Conservation (phyloP, 2,888 invertebrate genomes). For the Eueremaeus valkanovi region DNA sequence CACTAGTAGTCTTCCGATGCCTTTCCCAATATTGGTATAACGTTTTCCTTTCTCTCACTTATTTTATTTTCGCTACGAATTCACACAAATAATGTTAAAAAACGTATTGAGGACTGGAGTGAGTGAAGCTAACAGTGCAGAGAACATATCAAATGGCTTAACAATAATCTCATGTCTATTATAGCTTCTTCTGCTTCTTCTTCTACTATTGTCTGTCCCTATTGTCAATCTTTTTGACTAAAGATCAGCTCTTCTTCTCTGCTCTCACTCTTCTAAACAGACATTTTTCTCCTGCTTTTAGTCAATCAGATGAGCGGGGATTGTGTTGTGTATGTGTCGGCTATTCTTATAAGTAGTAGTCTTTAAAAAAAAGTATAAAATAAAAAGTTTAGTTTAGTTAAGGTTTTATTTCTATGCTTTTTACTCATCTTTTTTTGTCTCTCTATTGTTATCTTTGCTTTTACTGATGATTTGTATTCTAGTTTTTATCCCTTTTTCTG, state of each 20-base stretch:
- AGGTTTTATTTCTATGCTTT: too few relatives aligned
- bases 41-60: not conserved
- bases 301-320: not conserved
- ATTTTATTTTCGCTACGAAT: not conserved
- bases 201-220: not conserved
- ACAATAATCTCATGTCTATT: constrained; percentile 19
- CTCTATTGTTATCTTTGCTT: not conserved
- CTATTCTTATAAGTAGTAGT: not conserved
- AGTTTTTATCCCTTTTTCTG: too few relatives aligned
- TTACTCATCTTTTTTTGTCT: not conserved
- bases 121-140: not conserved
- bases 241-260: not conserved
- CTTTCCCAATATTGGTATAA: not conserved
- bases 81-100: not conserved
- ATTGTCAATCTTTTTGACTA: not conserved
- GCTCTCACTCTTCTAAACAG: not conserved
- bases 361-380: not conserved
- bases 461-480: not conserved
- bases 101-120: not conserved
- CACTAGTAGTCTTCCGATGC: not conserved
- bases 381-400: not conserved
- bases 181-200: not conserved
- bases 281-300: not conserved
- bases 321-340: not conserved
- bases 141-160: constrained; percentile 15